Evolutionary conservation across 2,113 vertebrate species (phyloP), one percentile per base, ranked within the genome.

Genomic region (Phyllostomus hastatus): DNA sequence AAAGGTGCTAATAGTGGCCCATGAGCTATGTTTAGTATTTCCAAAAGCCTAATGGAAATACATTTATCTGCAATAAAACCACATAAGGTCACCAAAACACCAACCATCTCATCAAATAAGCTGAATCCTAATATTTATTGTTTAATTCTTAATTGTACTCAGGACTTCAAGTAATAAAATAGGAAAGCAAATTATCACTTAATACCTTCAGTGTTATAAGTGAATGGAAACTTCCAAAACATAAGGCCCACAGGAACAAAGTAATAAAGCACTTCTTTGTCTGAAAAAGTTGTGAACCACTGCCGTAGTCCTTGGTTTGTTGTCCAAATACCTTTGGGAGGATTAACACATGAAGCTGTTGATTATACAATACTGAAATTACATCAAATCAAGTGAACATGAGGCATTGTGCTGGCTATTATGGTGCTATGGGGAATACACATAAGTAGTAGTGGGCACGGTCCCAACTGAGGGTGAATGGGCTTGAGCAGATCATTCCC

Each of bases 161-260:
- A 75, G 41, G 88, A 92, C 85, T 94, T 95, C 46, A 73, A 92
- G 82, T 82, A 73, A 94, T 86, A 97, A 97, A 97, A 57, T 26
- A 10, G 54, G 54, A 86, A 92, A 97, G 93, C 59, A 96, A 96
- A 96, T 94, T 88, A 91, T 95, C 90, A 72, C 88, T 92, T 96
- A 96, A 94, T 54, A 96, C 69, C 75, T 79, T 73, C 67, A 88
- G 72, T 90, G 76, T 88, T 97, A 87, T 92, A 83, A 95, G 35
- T 94, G 35, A n/a, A 89, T 78, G 94, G 96, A 96, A 97, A 97
- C 76, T 95, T 96, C 64, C 67, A 92, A 97, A 78, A 91, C 72
- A 95, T 78, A 90, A 88, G 81, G 35, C 76, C 67, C 50, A 66
- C 38, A 88, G 31, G 26, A 70, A 88, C 91, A 83, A 76, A 79